A percentile compares a stretch with the other conserved stretches of the same genome.
Evolutionary conservation across 2,888 invertebrate species (phyloP).

Genomic region (Tipula vernalis): DNA sequence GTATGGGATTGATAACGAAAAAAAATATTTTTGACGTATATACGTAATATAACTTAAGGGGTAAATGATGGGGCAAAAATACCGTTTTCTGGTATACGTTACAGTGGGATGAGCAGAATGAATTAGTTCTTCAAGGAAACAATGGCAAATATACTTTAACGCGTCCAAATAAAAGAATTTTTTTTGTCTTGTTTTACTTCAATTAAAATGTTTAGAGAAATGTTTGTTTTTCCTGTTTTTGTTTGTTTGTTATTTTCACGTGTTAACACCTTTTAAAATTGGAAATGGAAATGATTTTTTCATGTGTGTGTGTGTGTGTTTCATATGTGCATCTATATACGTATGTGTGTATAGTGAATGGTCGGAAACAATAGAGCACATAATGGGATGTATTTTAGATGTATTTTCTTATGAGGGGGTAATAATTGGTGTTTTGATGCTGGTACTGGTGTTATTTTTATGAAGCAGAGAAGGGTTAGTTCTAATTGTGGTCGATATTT

Average conservation of each 20-base stretch:
- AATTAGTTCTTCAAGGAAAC: not conserved
- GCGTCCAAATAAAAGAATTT: not conserved
- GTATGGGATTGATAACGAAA: not conserved
- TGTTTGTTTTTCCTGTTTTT: not conserved
- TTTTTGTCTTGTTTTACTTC: not conserved
- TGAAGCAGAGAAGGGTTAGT: not conserved
- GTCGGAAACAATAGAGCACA: not conserved
- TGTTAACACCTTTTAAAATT: not conserved
- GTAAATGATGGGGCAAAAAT: not conserved
- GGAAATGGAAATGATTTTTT: not conserved
- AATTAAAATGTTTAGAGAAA: not conserved
- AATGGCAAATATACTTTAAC: not conserved
- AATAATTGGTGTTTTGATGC: not conserved
- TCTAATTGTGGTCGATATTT: not conserved
- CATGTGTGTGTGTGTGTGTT: not conserved
- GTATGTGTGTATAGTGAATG: not conserved
- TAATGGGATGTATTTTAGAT: not conserved
- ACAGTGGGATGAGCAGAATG: not conserved
- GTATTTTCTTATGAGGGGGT: not conserved
- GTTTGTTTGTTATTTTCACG: not conserved
- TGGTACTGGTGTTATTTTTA: not conserved
- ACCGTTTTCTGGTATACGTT: not conserved
- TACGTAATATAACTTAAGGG: not conserved
- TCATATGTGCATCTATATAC: no score
- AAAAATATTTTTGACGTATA: not conserved